phyloP scores from a whole-genome alignment of 2,113 vertebrate genomes.

The Indicator indicator region DNA sequence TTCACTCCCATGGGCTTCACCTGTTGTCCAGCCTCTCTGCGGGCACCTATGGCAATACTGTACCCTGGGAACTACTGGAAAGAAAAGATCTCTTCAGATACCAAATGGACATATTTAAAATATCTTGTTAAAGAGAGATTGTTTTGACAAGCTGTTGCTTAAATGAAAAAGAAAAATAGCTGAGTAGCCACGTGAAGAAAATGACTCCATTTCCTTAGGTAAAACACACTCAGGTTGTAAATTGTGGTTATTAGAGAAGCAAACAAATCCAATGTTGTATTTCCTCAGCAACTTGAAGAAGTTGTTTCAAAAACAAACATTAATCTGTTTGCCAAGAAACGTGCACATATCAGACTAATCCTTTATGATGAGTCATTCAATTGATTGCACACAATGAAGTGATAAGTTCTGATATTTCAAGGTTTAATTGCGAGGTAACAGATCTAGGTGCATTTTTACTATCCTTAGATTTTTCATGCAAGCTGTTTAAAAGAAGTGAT shows the following conservation, averaged over 20 bases:
- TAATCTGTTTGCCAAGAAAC: neutral
- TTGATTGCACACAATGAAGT: neutral
- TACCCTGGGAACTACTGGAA: neutral
- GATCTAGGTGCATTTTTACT: neutral
- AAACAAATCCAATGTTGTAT: neutral
- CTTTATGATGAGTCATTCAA: neutral
- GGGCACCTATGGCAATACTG: fast-evolving
- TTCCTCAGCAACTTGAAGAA: neutral
- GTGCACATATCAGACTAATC: neutral
- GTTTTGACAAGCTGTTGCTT: neutral
- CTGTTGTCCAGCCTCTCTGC: neutral
- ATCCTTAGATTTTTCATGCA: neutral
- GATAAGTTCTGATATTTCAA: neutral
- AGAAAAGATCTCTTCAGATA: neutral
- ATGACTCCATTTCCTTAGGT: neutral
- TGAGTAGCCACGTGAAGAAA: neutral
- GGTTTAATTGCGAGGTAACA: neutral
- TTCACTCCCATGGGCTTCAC: fast-evolving
- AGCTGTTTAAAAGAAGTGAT: neutral
- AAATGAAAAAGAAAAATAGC: neutral
- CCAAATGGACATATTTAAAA: neutral
- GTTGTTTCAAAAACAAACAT: neutral
- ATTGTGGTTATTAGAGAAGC: neutral
- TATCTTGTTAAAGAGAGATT: neutral
- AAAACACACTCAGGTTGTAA: neutral